These are phyloP conservation scores for Anseranas semipalmata DNA, from an alignment of 2,113 vertebrate genomes.

Conservation along the genomic window DNA sequence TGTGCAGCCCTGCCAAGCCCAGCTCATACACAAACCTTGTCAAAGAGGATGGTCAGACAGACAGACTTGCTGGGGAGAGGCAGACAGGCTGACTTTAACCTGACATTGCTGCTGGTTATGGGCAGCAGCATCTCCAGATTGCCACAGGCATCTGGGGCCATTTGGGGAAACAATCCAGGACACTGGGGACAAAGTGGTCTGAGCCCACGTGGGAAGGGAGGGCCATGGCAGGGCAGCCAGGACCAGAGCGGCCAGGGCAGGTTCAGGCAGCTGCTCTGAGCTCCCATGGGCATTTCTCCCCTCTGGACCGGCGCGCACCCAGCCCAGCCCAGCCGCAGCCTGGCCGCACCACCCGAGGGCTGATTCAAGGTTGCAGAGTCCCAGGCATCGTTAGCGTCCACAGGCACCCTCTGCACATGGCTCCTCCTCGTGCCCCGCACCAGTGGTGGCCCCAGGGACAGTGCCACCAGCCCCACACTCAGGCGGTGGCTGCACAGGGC, in stretches of 20 bases:
- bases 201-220: neutral
- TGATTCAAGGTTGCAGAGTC: neutral
- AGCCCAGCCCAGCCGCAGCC: neutral
- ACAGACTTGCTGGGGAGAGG: neutral
- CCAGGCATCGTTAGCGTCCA: neutral
- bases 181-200: neutral
- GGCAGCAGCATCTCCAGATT: neutral
- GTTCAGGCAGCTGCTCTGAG: neutral
- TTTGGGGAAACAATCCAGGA: neutral
- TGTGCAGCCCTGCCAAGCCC: neutral
- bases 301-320: accelerated
- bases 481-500: neutral
- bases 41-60: neutral
- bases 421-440: accelerated
- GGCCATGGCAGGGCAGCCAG: neutral
- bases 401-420: neutral
- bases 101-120: neutral
- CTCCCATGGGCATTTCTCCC: neutral
- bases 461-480: neutral
- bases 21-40: neutral
- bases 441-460: neutral
- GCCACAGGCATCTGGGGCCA: neutral
- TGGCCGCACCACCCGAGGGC: neutral
- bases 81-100: neutral
- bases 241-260: neutral